Evolutionary conservation across 1,140 invertebrate species (phyloP).

Genomic region (Drosophila subobscura): DNA sequence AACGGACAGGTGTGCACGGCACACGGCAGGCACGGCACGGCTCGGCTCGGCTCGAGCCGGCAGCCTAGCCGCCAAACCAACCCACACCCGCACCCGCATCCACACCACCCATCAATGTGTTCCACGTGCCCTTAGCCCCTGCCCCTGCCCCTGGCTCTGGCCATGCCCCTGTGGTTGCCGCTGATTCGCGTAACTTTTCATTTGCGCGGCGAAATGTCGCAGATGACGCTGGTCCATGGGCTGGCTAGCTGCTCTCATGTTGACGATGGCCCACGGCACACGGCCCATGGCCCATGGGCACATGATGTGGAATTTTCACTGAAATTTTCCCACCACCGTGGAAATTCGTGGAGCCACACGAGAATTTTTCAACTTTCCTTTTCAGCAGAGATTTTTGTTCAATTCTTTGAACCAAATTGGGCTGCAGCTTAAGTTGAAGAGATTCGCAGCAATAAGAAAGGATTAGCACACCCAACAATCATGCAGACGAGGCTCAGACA

Average conservation of each 20-base stretch:
- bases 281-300: no score
- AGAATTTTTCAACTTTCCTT: neutral
- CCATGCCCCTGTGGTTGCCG: conserved; percentile 4
- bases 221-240: conserved; percentile 36
- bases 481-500: no score
- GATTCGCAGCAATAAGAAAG: no score
- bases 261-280: conserved; percentile 14
- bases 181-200: conserved; percentile 58
- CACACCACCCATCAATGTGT: conserved; percentile 1
- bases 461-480: no score
- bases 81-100: neutral
- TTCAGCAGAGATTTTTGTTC: no score
- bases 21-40: neutral
- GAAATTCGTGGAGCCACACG: neutral
- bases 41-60: no score
- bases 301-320: conserved; percentile 1
- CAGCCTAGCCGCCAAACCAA: conserved; percentile 16
- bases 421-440: no score
- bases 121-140: neutral
- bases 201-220: conserved; percentile 43
- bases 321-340: neutral
- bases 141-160: neutral
- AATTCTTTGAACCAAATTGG: no score
- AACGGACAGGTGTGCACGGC: conserved; percentile 63
- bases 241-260: conserved; percentile 6